These are phyloP conservation scores for Notocelia uddmanniana DNA, from an alignment of 2,888 invertebrate genomes.

Conservation along the genomic window DNA sequence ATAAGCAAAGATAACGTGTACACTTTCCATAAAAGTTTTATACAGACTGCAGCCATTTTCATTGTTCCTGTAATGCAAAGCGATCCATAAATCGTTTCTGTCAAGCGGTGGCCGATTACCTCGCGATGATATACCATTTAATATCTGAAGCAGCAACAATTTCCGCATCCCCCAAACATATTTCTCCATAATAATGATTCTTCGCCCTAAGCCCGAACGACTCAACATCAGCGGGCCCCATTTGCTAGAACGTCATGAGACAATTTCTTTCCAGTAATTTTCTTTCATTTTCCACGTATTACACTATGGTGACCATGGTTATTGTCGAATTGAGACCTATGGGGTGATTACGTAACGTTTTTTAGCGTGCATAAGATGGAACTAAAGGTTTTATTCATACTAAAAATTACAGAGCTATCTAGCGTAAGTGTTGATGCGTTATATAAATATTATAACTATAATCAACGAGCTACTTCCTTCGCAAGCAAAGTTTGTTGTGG, in stretches of 20 bases:
- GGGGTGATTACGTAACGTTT: no score
- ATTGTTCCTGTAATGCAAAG: no score
- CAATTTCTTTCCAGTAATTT: conserved; percentile 43
- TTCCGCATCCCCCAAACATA: conserved; percentile 23
- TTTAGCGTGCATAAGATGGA: no score
- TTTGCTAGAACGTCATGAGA: conserved; percentile 29
- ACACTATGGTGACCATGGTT: conserved; percentile 27
- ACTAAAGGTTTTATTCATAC: no score
- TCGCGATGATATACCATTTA: conserved; percentile 3
- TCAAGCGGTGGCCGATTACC: neutral
- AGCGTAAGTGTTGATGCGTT: no score
- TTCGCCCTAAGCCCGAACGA: conserved; percentile 15
- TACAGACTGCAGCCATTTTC: no score
- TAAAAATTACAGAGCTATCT: no score
- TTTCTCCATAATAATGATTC: conserved; percentile 37
- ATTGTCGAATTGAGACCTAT: neutral
- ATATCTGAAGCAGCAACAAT: conserved; percentile 12
- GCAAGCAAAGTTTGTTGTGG: no score
- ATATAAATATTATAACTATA: no score
- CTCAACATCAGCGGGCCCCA: conserved; percentile 14
- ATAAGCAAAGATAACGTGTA: no score
- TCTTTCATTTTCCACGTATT: conserved; percentile 41
- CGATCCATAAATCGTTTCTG: neutral
- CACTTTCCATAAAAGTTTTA: no score
- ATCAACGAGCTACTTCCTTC: no score